phyloP scores from a whole-genome alignment of 2,797 vertebrate species.

The Clarias platycephalus region DNA sequence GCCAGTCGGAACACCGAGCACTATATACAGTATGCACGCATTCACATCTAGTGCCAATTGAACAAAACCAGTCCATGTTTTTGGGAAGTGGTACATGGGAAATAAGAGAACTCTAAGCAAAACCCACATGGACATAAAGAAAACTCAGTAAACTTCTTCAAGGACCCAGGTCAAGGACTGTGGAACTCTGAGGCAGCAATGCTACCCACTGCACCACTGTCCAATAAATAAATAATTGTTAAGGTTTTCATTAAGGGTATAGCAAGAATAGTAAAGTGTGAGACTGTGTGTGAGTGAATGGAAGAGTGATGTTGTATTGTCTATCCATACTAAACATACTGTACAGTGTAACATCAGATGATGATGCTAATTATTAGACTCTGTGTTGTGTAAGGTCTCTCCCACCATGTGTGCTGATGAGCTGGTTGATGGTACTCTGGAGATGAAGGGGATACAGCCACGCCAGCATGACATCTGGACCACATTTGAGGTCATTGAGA shows the following conservation, averaged over 20 bases:
- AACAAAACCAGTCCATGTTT: not conserved
- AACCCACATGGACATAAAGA: not conserved
- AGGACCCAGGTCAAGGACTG: not conserved
- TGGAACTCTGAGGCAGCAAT: not conserved
- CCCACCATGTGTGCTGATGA: slow-evolving; percentile 86
- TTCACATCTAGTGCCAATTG: not conserved
- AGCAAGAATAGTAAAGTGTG: not conserved
- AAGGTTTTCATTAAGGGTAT: not conserved
- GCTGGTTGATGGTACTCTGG: slow-evolving; percentile 80
- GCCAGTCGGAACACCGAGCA: not conserved
- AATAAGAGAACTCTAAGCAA: not conserved
- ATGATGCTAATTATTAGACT: not conserved
- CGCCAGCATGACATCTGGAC: slow-evolving; percentile 81
- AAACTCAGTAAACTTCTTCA: not conserved
- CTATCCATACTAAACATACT: not conserved
- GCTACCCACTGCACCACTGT: not conserved
- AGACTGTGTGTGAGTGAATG: not conserved
- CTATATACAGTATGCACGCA: not conserved
- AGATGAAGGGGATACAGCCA: slow-evolving; percentile 77
- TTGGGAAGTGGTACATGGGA: not conserved
- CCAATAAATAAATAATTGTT: not conserved
- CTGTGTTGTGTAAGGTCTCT: slow-evolving; percentile 75
- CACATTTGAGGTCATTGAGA: slow-evolving; percentile 92
- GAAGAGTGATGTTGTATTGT: not conserved
- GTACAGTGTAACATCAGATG: not conserved